phyloP scores from a whole-genome alignment of 37 sponge, comb jelly and placozoan species.

The Tethya wilhelma region DNA sequence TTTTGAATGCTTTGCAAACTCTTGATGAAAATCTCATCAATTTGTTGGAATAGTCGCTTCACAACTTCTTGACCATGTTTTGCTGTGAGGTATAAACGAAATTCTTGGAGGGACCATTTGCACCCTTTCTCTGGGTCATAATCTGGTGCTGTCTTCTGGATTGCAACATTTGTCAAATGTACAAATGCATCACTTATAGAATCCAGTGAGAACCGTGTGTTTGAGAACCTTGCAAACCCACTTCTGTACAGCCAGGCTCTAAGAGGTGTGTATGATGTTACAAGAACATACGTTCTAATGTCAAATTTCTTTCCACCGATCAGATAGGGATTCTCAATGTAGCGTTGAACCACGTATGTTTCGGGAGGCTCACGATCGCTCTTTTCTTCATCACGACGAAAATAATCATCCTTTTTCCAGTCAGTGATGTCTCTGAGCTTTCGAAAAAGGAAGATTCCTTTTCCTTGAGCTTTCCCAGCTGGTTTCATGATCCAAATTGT shows the following conservation, averaged over 20 bases:
- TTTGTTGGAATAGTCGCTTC: conserved; percentile 65
- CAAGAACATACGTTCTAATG: conserved; percentile 92
- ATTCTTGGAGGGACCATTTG: conserved; percentile 97
- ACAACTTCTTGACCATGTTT: conserved; percentile 89
- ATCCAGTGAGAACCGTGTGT: conserved; percentile 86
- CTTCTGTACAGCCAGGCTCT: conserved; percentile 96
- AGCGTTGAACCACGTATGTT: conserved; percentile 96
- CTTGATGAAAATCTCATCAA: conserved; percentile 95
- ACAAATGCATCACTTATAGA: conserved; percentile 93
- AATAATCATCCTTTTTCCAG: conserved; percentile 96
- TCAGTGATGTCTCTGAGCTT: conserved; percentile 98
- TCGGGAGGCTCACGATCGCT: conserved; percentile 92
- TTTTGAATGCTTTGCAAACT: conserved; percentile 95
- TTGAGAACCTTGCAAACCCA: conserved; percentile 99
- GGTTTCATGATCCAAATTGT: conserved; percentile 99
- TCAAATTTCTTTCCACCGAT: conserved; percentile 99
- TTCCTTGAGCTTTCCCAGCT: conserved; percentile 97
- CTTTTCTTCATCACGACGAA: conserved; percentile 74
- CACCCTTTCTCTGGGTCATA: conserved; percentile 99
- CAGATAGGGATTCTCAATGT: conserved; percentile 95
- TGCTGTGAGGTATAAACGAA: conserved; percentile 83
- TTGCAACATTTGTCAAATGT: conserved; percentile 98
- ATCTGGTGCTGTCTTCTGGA: conserved; percentile 99
- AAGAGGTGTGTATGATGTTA: conserved; percentile 92
- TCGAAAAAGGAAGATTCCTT: conserved; percentile 97